Base-by-base conservation (phyloP, 2,888 invertebrate species). In the Diaprepes abbreviatus region DNA sequence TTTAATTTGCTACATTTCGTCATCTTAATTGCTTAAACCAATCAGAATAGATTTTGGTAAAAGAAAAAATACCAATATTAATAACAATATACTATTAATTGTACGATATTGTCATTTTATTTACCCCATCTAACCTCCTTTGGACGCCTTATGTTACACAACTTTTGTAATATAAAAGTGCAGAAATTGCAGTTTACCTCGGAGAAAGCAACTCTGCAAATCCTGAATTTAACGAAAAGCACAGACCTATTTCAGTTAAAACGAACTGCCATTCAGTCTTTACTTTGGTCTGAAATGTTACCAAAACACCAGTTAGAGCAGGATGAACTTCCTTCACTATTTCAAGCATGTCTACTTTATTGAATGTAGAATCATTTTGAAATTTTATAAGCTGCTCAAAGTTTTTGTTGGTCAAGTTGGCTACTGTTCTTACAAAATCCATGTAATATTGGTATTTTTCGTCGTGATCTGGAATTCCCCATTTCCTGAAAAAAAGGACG, bases 201-300 rank as follows among this genome's bases (percentile, higher is more conserved):
- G 87, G 79, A 5, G 85, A 82, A 0, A 88, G 81, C 62, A 89
- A 85, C 36, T 83, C 77, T 0, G 87, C 75, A 6, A 89, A 87
- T 24, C 88, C 80, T 0, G 91, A 89, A 77, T 91, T 92, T 28
- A 89, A 87, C 2, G 87, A 85, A 78, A 88, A 89, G 74, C 92
- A 92, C 0, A 87, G 84, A 0, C 92, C 92, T 4, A 86, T 82
- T 76, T 92, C 92, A 0, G 91, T 90, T 85, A 92, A 87, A 0
- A 89, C 85, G 0, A 87, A 82, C 0, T 80, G 80, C 88, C 88
- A 89, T 0, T 77, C 75, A 2, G 77, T 75, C 72, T 80, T 78
- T 1, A 77, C 74, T 54, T 79, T 78, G 1, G 78, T 81, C 19
- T 86, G 85, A 0, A 86, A 86, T 58, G 88, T 86, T 1, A 85